Conservation (phyloP, 2,797 vertebrate species). For the Buceros bicornis region DNA sequence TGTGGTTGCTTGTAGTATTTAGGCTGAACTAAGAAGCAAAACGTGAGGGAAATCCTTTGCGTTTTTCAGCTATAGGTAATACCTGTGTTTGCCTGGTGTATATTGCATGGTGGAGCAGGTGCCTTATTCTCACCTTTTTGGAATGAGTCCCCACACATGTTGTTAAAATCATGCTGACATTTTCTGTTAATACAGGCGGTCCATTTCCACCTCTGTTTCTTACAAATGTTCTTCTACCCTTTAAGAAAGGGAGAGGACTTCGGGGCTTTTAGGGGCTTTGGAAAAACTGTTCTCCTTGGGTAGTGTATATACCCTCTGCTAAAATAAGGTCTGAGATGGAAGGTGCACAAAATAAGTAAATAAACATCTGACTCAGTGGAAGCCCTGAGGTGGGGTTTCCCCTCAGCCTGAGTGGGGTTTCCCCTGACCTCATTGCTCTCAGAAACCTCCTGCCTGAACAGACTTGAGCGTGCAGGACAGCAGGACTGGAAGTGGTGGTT, state of each 20-base stretch:
- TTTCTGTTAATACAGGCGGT: neutral
- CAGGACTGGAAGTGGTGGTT: slow-evolving; percentile 29
- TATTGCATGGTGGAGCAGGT: neutral
- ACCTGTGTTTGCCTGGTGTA: neutral
- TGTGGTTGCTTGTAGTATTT: neutral
- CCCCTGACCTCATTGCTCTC: slow-evolving; percentile 59
- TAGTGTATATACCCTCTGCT: neutral
- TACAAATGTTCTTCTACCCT: neutral
- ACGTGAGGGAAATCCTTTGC: neutral
- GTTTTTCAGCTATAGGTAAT: neutral
- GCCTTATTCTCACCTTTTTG: neutral
- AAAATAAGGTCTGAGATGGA: slow-evolving; percentile 7
- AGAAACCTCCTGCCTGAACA: slow-evolving; percentile 38
- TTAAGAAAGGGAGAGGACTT: neutral
- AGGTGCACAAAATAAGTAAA: slow-evolving; percentile 40
- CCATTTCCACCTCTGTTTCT: neutral
- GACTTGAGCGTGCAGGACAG: slow-evolving; percentile 35
- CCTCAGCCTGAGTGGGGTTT: slow-evolving; percentile 56
- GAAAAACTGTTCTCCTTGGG: neutral
- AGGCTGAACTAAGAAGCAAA: neutral
- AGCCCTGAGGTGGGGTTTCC: slow-evolving; percentile 71
- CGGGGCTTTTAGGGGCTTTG: neutral
- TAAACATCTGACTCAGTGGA: slow-evolving; percentile 63
- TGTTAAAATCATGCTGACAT: neutral
- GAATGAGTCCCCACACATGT: neutral